phyloP scores from a whole-genome alignment of 64 coral and sea anemone species.

The Stichodactyla helianthus region DNA sequence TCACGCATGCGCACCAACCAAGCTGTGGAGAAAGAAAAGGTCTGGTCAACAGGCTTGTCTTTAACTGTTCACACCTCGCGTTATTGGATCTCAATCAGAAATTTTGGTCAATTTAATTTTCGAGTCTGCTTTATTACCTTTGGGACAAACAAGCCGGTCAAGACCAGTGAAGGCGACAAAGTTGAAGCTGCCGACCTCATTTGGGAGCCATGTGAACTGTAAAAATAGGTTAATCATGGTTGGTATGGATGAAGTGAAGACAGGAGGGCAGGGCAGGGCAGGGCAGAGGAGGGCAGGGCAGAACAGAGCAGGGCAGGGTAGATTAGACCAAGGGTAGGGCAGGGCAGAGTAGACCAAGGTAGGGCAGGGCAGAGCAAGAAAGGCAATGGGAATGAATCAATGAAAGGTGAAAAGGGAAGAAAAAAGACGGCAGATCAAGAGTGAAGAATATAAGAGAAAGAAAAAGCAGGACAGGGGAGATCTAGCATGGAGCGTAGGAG shows the following conservation, averaged over 20 bases:
- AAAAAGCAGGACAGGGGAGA: not conserved
- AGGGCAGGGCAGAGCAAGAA: not conserved
- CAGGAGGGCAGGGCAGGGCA: not conserved
- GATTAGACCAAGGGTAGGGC: not conserved
- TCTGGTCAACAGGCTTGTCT: too few species aligned
- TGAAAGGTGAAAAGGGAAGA: not conserved
- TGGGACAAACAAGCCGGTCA: constrained; percentile 3
- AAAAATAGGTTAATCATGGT: not conserved
- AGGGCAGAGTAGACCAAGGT: not conserved
- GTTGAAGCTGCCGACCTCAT: constrained; percentile 39
- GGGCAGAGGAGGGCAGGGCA: not conserved
- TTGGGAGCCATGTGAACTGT: constrained; percentile 51
- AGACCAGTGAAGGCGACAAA: constrained; percentile 24
- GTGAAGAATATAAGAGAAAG: not conserved
- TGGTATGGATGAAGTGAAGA: not conserved
- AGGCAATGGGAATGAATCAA: not conserved
- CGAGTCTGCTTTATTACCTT: constrained; percentile 16
- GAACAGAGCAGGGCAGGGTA: not conserved
- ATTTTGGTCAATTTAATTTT: too few species aligned
- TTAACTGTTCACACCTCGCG: too few species aligned
- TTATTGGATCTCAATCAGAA: too few species aligned
- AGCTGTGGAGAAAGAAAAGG: not conserved
- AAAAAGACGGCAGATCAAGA: not conserved
- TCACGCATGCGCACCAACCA: constrained; percentile 54
- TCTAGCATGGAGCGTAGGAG: not conserved